Evolutionary conservation across 2,113 vertebrate species (phyloP), one percentile per base, ranked within the genome.

Genomic region (Rhadina sibilatrix): DNA sequence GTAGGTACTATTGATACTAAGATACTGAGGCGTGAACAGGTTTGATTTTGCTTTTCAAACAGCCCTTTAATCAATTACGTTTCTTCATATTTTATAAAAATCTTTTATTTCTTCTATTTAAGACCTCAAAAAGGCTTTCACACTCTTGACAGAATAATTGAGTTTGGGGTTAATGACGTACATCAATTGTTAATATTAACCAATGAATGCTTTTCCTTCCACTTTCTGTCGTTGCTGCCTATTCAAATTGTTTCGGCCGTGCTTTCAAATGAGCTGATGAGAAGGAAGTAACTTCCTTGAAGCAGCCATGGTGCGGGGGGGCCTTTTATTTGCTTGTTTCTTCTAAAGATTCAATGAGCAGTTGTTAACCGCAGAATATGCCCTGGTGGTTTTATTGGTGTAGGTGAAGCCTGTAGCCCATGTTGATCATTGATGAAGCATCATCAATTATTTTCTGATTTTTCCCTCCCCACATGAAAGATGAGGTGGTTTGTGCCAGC

Each of bases 401-500:
- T 23, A 33, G 33, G 8, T 79, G 71, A 88, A 82, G 49, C 15
- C 69, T 1, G 50, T 42, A 90, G 38, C 31, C 27, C 1, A 1
- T 5, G 12, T 40, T 2, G 4, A 22, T 47, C 3, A 0, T 40
- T 40, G 61, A 54, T 54, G 40, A 60, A 83, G 2, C 11, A 47
- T 33, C 19, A 44, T 72, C 21, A 50, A 78, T 56, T 77, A 82
- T 75, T 97, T 97, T 81, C 93, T 96, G 69, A 82, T 96, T 93
- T 93, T 30, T 94, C 79, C 46, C 46, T 85, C 75, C 75, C 61
- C 0, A 0, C 3, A 2, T 3, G 15, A 77, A 94, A 87, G 42
- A 57, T 0, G 3, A 89, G 84, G 42, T 20, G 28, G 24, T 79
- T 77, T 68, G 38, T 85, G 86, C 83, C 59, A 95, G 80, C 93